phyloP scores from a whole-genome alignment of 2,888 invertebrate genomes.

The Tanypteryx hageni region DNA sequence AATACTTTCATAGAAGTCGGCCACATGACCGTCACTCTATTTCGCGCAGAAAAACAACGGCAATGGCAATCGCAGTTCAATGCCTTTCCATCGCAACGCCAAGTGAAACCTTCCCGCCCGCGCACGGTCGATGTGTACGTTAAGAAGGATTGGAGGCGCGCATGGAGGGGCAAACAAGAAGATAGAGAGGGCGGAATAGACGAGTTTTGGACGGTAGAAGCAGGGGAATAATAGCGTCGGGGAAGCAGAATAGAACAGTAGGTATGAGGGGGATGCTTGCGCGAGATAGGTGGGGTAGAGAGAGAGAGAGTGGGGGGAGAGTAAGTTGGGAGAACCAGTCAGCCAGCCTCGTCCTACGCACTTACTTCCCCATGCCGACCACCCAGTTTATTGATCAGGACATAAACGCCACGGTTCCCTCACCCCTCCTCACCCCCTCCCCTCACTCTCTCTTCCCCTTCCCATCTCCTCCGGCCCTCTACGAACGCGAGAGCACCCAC shows the following conservation, averaged over 20 bases:
- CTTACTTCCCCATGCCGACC: slow-evolving; percentile 63
- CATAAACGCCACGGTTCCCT: slow-evolving; percentile 60
- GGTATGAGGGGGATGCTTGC: not conserved
- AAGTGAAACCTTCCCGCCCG: not conserved
- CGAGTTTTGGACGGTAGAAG: not conserved
- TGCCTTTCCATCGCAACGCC: no score
- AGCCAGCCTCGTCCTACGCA: slow-evolving; percentile 63
- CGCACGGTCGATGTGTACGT: not conserved
- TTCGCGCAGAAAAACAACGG: not conserved
- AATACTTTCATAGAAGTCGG: not conserved
- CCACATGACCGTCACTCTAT: no score
- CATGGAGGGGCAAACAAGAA: not conserved
- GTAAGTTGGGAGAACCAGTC: slow-evolving; percentile 34
- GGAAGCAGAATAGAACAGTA: not conserved
- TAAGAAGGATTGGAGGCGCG: not conserved
- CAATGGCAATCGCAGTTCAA: not conserved
- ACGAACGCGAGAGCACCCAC: not conserved
- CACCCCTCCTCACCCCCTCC: not conserved
- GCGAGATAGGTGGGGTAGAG: not conserved
- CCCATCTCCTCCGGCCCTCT: not conserved
- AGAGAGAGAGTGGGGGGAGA: not conserved
- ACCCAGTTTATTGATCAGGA: slow-evolving; percentile 64
- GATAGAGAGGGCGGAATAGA: not conserved
- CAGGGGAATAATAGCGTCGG: not conserved
- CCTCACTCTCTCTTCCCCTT: not conserved